Evolutionary conservation across 2,113 vertebrate genomes (phyloP), one percentile per base, ranked within the genome.

Genomic region (Telmatochromis sp.): DNA sequence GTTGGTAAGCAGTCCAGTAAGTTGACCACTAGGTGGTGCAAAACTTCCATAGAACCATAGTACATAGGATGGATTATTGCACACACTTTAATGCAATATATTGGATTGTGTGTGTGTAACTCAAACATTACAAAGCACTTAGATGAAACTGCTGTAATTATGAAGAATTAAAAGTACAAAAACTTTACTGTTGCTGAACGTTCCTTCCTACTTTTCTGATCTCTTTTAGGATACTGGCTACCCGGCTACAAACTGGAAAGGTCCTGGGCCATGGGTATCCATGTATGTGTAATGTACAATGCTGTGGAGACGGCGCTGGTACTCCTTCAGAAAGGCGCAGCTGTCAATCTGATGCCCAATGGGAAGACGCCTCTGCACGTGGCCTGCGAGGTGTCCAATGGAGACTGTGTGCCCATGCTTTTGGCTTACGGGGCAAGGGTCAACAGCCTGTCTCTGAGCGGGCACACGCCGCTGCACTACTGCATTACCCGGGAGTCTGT

Each of bases 311-410:
- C 97, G 1, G 97, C 98, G 3, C 57, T 87, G 6, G 96, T 97
- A 6, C 96, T 99, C 3, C 94, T 99, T 82, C 94, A 97, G 82
- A 96, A 97, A 79, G 97, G 98, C 6, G 98, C 99, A 2, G 95
- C 97, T 0, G 91, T 99, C 94, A 98, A 99, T 95, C 96, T 93
- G 54, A 97, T 96, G 88, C 98, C 99, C 60, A 99, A 99, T 0
- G 99, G 99, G n/a, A 99, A 99, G 96, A 98, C 98, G 0, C 97
- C 98, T 0, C 96, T 99, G 87, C 99, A 99, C 0, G 94, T 99
- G 45, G 98, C 99, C 8, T 99, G 98, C 55, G 97, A 97, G 75
- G 93, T 94, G 21, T 97, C 97, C 73, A 97, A 97, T 7, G 86
- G 94, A 0, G 97, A 98, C 55, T 98, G 96, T 2, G 97, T 98